These are phyloP conservation scores for Varanus salvator DNA, from an alignment of 2,113 vertebrate genomes.

Conservation along the genomic window DNA sequence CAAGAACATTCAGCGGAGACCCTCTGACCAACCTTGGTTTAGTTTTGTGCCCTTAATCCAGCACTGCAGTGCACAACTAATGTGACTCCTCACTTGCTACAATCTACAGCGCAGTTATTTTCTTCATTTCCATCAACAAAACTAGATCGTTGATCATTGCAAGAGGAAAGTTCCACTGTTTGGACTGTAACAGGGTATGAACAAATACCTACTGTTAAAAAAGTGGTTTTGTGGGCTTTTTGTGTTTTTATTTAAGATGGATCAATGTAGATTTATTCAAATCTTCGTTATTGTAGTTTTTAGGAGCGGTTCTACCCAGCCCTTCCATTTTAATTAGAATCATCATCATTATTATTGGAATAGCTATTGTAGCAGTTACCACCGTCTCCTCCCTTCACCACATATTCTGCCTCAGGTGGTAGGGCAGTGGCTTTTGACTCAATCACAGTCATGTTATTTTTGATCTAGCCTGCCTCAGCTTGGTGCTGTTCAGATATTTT, in stretches of 20 bases:
- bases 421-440: not conserved
- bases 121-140: slow-evolving; percentile 6
- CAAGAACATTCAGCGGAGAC: too few species aligned
- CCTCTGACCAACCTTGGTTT: too few species aligned
- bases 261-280: not conserved
- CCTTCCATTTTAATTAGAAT: slow-evolving; percentile 10
- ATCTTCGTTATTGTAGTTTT: not conserved
- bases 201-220: not conserved
- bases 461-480: not conserved
- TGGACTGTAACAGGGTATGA: not conserved
- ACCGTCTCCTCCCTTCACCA: slow-evolving; percentile 6
- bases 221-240: not conserved
- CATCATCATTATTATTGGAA: slow-evolving; percentile 29
- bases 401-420: not conserved
- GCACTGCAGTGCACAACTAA: not conserved
- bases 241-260: not conserved
- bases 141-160: not conserved
- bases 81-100: not conserved
- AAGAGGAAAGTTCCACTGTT: not conserved
- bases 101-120: slow-evolving; percentile 27
- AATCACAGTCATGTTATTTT: not conserved
- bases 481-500: too few species aligned
- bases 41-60: not conserved
- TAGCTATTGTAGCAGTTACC: slow-evolving; percentile 17
- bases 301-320: not conserved